Evolutionary conservation across 2,113 vertebrate species (phyloP).

Genomic region (Thamnaconus septentrionalis): DNA sequence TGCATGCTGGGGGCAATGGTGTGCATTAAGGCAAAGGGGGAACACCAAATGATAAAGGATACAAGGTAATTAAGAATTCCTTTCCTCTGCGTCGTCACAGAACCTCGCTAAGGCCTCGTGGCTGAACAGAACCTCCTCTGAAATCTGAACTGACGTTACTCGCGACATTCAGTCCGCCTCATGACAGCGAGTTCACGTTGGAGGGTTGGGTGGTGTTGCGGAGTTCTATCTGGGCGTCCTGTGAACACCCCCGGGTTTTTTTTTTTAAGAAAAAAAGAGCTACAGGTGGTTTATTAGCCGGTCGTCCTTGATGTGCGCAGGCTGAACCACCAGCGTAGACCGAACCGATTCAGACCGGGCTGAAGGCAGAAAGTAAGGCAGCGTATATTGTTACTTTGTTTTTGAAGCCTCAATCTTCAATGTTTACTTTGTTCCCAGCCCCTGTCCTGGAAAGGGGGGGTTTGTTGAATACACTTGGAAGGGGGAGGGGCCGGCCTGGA

Average conservation of each 20-base stretch:
- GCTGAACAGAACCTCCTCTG: constrained; percentile 22
- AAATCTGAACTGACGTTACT: constrained; percentile 19
- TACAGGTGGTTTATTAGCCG: constrained; percentile 22
- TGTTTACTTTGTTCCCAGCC: constrained; percentile 24
- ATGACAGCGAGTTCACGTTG: too few relatives aligned
- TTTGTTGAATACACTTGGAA: constrained; percentile 37
- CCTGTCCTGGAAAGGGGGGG: constrained; percentile 39
- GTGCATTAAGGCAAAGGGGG: constrained; percentile 61
- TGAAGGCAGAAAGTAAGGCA: too few relatives aligned
- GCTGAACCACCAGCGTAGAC: too few relatives aligned
- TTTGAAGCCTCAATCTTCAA: not conserved
- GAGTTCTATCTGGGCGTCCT: constrained; percentile 16
- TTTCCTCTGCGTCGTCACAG: constrained; percentile 22
- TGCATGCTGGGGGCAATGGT: constrained; percentile 9
- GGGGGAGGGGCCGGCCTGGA: constrained; percentile 4
- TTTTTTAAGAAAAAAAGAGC: constrained; percentile 26
- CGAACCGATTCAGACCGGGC: too few relatives aligned
- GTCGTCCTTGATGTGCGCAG: constrained; percentile 42
- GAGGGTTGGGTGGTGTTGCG: constrained; percentile 11
- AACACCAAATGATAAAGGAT: not conserved
- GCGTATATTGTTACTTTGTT: too few relatives aligned
- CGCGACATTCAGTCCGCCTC: constrained; percentile 47
- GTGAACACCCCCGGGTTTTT: constrained; percentile 22
- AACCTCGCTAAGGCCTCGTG: constrained; percentile 60
- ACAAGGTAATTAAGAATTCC: constrained; percentile 6